Base-by-base conservation (phyloP, 2,797 vertebrate genomes). In the Amphiprion clarkii region DNA sequence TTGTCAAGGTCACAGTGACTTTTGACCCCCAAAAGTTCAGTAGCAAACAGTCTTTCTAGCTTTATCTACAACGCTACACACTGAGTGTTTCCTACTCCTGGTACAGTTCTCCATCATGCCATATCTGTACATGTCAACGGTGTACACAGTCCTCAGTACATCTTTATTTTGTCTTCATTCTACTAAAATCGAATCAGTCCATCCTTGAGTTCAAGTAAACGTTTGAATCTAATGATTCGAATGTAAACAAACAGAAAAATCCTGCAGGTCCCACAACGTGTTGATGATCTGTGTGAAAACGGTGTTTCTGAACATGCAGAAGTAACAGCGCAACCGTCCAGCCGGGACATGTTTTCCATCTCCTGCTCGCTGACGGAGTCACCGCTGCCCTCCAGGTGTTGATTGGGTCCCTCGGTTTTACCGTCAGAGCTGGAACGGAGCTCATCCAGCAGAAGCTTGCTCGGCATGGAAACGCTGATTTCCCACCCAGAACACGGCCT, bases 351-450 rank as follows among this genome's bases (percentile, higher is more conserved):
- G 65, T 55, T 66, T 16, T 78, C 63, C 48, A 23, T 74, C 58
- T 52, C 16, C n/a, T 0, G 0, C 49, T 58, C 40, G 7, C 1
- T 39, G 29, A 19, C 13, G 21, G 69, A 76, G 55, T 48, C 17
- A 0, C 27, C 51, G 7, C 17, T 25, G 4, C 19, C 55, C 63
- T 29, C 46, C 55, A 63, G 79, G 73, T 79, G 71, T 69, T 78
- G 78, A 85, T 76, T 72, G 71, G 55, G 14, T 76, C 63, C 51
- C 76, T 36, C n/a, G 74, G 67, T 67, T 80, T 74, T 39, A 29
- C 70, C 66, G 67, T 52, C 63, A 46, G 33, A 68, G 70, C 67
- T 58, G 52, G 77, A 63, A 79, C 62, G 5, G 64, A 65, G 56
- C 76, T 74, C 36, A 51, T 74, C 57, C 12, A 9, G 40, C 69